These are phyloP conservation scores for Catostylus mosaicus DNA, from an alignment of 30 jellyfish, hydroid and myxozoan genomes.

Conservation along the genomic window DNA sequence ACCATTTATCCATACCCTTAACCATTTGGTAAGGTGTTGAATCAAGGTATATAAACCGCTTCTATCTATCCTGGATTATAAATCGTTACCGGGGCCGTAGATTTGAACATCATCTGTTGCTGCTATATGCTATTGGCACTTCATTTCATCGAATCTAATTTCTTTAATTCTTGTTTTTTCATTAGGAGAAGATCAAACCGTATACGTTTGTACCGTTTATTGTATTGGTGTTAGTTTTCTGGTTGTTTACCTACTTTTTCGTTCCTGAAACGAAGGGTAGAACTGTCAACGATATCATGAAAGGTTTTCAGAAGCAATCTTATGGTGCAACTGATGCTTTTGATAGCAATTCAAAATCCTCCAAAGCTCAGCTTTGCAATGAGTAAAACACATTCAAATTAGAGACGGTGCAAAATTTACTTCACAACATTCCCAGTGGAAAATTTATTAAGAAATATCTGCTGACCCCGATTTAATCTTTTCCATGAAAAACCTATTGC, in stretches of 20 bases:
- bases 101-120: no score
- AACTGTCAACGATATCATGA: slow-evolving; percentile 80
- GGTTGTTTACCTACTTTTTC: slow-evolving; percentile 80
- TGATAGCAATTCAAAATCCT: background rate
- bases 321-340: slow-evolving; percentile 33
- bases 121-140: no score
- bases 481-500: no score
- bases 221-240: slow-evolving; percentile 77
- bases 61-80: no score
- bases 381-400: background rate
- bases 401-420: background rate
- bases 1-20: no score
- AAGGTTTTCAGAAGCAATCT: slow-evolving; percentile 35
- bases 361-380: background rate
- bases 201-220: slow-evolving; percentile 94
- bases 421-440: background rate
- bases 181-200: slow-evolving; percentile 69
- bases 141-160: no score
- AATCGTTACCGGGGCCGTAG: no score
- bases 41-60: no score
- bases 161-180: background rate
- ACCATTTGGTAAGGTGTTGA: no score
- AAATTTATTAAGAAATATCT: background rate
- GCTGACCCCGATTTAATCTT: no score
- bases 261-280: slow-evolving; percentile 98